Conservation (phyloP, 2,797 vertebrate genomes). For the Pteropus rufus region DNA sequence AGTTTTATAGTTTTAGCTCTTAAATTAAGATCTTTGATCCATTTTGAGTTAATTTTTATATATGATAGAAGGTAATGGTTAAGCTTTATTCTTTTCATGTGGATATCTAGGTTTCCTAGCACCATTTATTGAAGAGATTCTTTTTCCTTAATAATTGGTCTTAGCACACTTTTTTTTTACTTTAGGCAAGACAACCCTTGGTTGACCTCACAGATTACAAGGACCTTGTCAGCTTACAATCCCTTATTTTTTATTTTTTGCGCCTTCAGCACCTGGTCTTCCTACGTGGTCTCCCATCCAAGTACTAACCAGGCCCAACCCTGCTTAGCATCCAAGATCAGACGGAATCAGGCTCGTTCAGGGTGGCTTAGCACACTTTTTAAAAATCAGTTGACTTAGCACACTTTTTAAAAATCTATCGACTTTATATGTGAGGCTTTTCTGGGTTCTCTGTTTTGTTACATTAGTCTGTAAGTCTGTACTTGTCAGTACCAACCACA, state of each 20-base stretch:
- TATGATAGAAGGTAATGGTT: not conserved
- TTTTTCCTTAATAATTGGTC: not conserved
- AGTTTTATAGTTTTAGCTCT: not conserved
- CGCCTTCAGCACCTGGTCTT: no score
- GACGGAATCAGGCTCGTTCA: no score
- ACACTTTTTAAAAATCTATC: not conserved
- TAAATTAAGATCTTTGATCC: not conserved
- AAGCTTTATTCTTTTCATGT: not conserved
- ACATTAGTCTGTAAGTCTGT: not conserved
- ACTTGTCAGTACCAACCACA: not conserved
- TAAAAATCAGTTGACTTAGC: not conserved
- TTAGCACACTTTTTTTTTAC: not conserved
- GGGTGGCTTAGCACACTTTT: not conserved
- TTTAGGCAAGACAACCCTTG: no score
- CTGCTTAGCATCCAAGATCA: no score
- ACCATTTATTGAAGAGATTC: not conserved
- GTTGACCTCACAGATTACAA: no score
- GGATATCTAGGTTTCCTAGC: not conserved
- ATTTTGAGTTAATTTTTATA: constrained; percentile 1
- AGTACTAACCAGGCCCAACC: no score
- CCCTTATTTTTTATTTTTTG: no score
- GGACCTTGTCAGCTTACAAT: no score
- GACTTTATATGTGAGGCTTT: not conserved
- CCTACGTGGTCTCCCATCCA: no score
- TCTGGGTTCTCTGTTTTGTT: not conserved